phyloP scores from a whole-genome alignment of 2,888 invertebrate species.

The Archips crataeganus region DNA sequence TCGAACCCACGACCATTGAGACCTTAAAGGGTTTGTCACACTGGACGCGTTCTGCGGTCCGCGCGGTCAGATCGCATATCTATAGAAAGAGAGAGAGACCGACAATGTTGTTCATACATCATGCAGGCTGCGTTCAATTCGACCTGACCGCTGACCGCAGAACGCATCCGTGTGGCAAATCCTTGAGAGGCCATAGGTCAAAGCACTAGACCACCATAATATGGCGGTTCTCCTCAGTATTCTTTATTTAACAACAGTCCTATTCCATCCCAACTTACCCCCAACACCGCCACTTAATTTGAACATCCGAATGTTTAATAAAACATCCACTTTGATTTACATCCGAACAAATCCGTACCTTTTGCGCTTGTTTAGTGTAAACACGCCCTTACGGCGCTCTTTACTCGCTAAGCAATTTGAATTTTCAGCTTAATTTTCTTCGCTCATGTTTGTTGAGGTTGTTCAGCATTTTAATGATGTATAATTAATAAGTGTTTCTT shows the following conservation, averaged over 20 bases:
- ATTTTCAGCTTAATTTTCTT: conserved; percentile 62
- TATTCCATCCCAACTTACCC: conserved; percentile 57
- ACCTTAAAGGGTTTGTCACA: too few species aligned
- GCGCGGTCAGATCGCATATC: too few species aligned
- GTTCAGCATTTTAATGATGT: conserved; percentile 15
- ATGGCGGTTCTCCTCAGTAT: background rate
- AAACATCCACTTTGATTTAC: conserved; percentile 85
- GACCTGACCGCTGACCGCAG: too few species aligned
- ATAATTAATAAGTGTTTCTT: conserved; percentile 7
- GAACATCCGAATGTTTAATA: conserved; percentile 85
- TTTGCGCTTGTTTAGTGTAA: conserved; percentile 78
- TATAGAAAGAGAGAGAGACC: too few species aligned
- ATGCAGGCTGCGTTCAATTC: too few species aligned
- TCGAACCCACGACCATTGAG: too few species aligned
- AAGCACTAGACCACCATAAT: too few species aligned
- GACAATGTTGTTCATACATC: too few species aligned
- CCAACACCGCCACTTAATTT: conserved; percentile 81
- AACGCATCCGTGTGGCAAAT: too few species aligned
- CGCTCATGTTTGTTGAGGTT: conserved; percentile 46
- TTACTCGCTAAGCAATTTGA: conserved; percentile 47
- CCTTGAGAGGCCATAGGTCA: too few species aligned
- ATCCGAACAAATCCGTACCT: conserved; percentile 81
- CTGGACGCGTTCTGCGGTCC: too few species aligned
- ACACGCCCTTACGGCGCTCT: conserved; percentile 70
- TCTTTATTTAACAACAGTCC: conserved; percentile 44